phyloP scores from a whole-genome alignment of 2,888 invertebrate genomes.

The Leptodirus hochenwartii region DNA sequence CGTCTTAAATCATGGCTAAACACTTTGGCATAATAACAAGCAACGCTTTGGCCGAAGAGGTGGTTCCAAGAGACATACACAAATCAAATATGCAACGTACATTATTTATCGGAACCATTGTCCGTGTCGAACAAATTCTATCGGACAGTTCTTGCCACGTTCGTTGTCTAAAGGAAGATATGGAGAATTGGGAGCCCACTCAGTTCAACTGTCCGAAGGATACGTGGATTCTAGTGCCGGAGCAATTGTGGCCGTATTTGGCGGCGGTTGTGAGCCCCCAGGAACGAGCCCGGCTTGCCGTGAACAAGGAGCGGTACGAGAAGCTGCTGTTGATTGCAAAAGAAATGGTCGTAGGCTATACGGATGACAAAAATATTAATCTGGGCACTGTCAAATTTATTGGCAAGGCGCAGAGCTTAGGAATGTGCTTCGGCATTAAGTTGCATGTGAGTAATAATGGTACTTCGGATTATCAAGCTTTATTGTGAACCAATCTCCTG shows the following conservation, averaged over 20 bases:
- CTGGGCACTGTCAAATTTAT: conserved; percentile 33
- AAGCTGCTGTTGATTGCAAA: conserved; percentile 24
- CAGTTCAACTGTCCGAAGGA: conserved; percentile 19
- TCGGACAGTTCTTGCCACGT: conserved; percentile 16
- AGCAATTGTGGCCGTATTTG: conserved; percentile 31
- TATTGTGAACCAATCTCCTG: too few species aligned
- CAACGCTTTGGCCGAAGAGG: too few species aligned
- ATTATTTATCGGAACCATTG: conserved; percentile 23
- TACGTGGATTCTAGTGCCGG: conserved; percentile 19
- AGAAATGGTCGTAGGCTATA: conserved; percentile 26
- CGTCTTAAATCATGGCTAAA: too few species aligned
- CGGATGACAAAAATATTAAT: conserved; percentile 19
- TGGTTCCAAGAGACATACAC: too few species aligned
- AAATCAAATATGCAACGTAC: too few species aligned
- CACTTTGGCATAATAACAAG: too few species aligned
- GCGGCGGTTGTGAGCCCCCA: conserved; percentile 31
- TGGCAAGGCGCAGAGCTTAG: conserved; percentile 33
- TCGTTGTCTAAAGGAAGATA: conserved; percentile 21
- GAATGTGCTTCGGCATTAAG: conserved; percentile 37
- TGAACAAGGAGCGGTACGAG: conserved; percentile 27
- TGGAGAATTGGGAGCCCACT: conserved; percentile 22
- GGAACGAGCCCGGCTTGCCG: conserved; percentile 31
- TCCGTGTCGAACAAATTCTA: conserved; percentile 20
- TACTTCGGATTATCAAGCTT: conserved; percentile 4
- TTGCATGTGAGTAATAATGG: conserved; percentile 29